Evolutionary conservation across 2,888 invertebrate species (phyloP).

Genomic region (Operophtera brumata): DNA sequence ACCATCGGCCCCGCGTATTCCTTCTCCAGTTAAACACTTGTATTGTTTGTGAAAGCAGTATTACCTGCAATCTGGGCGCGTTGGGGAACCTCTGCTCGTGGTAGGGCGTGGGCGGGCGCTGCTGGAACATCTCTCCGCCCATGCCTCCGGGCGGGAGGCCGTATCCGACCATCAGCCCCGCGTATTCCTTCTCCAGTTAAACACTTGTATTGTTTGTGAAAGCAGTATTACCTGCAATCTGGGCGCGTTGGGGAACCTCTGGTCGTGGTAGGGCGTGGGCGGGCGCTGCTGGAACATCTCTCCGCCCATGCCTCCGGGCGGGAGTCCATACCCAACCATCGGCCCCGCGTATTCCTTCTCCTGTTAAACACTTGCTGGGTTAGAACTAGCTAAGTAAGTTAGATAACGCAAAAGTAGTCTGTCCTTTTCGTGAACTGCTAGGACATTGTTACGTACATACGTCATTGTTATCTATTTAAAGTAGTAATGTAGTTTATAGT

Average conservation of each 20-base stretch:
- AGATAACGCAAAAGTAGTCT: no score
- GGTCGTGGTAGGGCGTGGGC: conserved; percentile 37
- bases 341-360: conserved; percentile 29
- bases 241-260: conserved; percentile 55
- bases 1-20: conserved; percentile 27
- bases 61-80: conserved; percentile 58
- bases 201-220: no score
- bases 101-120: conserved; percentile 13
- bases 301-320: conserved; percentile 23
- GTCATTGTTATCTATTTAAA: no score
- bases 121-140: conserved; percentile 19
- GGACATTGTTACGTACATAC: no score
- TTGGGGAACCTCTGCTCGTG: conserved; percentile 54
- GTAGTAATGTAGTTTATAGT: no score
- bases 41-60: no score
- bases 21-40: conserved; percentile 20
- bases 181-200: conserved; percentile 26
- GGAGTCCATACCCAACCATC: conserved; percentile 27
- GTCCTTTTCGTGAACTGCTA: no score
- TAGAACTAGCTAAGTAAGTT: no score
- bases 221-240: conserved; percentile 59
- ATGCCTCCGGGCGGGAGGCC: conserved; percentile 25
- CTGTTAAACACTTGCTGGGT: not conserved
- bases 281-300: conserved; percentile 21
- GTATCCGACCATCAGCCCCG: conserved; percentile 28